Percentiles rank a stretch among this genome's conserved stretches.
phyloP scores from a whole-genome alignment of 2,113 vertebrate species.

The Mobula hypostoma region DNA sequence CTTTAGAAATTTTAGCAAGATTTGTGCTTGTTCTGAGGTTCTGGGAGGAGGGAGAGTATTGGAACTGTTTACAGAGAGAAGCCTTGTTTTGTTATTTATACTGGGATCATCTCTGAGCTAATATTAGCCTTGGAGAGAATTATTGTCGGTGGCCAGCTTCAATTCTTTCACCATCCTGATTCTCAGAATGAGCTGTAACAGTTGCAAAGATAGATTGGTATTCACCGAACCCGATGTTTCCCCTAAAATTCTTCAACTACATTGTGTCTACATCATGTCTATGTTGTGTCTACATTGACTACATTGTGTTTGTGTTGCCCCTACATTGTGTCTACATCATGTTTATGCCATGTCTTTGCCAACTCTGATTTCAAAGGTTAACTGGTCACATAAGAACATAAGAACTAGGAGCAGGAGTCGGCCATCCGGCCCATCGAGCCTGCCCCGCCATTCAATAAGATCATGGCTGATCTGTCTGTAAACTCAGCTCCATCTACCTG shows the following conservation, averaged over 20 bases:
- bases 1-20: background rate
- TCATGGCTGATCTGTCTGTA: too few relatives aligned
- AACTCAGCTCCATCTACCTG: too few relatives aligned
- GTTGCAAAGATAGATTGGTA: background rate
- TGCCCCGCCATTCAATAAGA: too few relatives aligned
- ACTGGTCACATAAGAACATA: too few relatives aligned
- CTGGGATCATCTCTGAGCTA: background rate
- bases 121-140: background rate
- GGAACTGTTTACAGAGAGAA: background rate
- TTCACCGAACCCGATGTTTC: background rate
- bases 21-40: background rate
- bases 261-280: too few relatives aligned
- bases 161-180: background rate
- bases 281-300: too few relatives aligned
- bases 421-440: too few relatives aligned
- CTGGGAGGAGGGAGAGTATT: background rate
- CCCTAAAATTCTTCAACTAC: background rate
- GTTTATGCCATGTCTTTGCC: too few relatives aligned
- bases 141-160: background rate
- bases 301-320: too few relatives aligned
- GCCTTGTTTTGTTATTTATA: background rate
- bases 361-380: too few relatives aligned
- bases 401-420: too few relatives aligned
- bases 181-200: background rate
- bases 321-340: too few relatives aligned